Base-by-base conservation (phyloP, 1,140 invertebrate genomes). In the Chlorops oryzae region DNA sequence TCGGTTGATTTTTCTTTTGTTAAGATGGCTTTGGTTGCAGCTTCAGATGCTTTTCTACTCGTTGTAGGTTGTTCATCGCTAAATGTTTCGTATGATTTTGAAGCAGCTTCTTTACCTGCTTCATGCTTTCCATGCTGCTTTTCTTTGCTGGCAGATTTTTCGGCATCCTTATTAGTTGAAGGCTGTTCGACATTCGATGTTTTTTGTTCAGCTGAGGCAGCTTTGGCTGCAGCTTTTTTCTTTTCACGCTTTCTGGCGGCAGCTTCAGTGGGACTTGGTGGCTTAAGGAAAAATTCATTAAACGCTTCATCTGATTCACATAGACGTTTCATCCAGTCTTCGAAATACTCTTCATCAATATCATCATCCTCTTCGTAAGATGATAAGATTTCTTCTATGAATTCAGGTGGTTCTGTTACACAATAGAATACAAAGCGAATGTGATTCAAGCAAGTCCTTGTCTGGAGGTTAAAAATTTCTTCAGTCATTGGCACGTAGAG, bases 351-450 rank as follows among this genome's bases (percentile, higher is more conserved):
- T n/a, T n/a, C n/a, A n/a, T n/a, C n/a, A n/a, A n/a, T 56, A 5
- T 42, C 38, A 3, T 58, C 55, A 2, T 58, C 63, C 3, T 64
- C 61, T 7, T 69, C 65, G 6, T 51, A 50, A 27, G 57, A 27
- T 5, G 46, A 40, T 27, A 55, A 24, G 10, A 49, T 27, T 15
- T 48, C 42, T 47, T 44, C 24, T 32, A 55, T 35, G 25, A 69
- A 69, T 18, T 58, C 47, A 23, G 66, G 65, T 3, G 56, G 62
- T 22, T 52, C 55, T 39, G 52, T 56, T 18, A 70, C 65, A 38
- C 65, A 69, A 3, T 58, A 45, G 47, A 59, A 64, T 12, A 59
- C 60, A 24, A 70, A 69, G 13, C 61, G 54, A 3, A 70, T 53
- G 43, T 70, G 66, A 50, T 69, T 66, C 17, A 34, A 44, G 18